Conservation (phyloP, 2,888 invertebrate genomes). For the Oeneis ivallda region DNA sequence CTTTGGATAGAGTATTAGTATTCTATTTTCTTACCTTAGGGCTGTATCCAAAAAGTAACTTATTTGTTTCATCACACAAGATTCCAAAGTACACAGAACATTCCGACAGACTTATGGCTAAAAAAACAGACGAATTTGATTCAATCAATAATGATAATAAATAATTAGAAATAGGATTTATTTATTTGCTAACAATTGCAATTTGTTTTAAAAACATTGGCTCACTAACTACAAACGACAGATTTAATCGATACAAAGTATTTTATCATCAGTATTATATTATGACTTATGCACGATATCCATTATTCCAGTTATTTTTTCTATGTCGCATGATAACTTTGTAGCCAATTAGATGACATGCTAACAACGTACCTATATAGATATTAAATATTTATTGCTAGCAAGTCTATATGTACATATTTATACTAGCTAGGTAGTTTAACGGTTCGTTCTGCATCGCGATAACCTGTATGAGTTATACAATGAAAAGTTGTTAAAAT, state of each 20-base stretch:
- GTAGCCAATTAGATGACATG: constrained; percentile 25
- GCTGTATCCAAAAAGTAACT: not conserved
- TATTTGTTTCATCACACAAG: not conserved
- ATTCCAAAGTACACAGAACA: not conserved
- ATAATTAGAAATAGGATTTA: constrained; percentile 7
- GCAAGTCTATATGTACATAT: constrained; percentile 23
- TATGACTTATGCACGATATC: constrained; percentile 25
- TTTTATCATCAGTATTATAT: constrained; percentile 23
- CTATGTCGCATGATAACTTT: constrained; percentile 25
- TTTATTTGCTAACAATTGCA: constrained; percentile 13
- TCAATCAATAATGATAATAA: constrained; percentile 11
- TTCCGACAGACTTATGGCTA: no score
- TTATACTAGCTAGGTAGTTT: constrained; percentile 2
- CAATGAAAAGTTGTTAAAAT: constrained; percentile 15
- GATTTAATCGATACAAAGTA: constrained; percentile 13
- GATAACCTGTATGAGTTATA: constrained; percentile 15
- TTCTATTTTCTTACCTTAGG: not conserved
- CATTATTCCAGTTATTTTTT: constrained; percentile 20
- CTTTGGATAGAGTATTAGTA: no score
- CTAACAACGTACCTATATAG: constrained; percentile 8
- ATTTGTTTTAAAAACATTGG: constrained; percentile 2
- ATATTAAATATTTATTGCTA: constrained; percentile 28
- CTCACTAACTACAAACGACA: not conserved
- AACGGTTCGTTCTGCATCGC: not conserved
- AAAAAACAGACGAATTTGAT: constrained; percentile 6